These are phyloP conservation scores for Semotilus atromaculatus DNA, from an alignment of 2,797 vertebrate genomes.

Conservation along the genomic window DNA sequence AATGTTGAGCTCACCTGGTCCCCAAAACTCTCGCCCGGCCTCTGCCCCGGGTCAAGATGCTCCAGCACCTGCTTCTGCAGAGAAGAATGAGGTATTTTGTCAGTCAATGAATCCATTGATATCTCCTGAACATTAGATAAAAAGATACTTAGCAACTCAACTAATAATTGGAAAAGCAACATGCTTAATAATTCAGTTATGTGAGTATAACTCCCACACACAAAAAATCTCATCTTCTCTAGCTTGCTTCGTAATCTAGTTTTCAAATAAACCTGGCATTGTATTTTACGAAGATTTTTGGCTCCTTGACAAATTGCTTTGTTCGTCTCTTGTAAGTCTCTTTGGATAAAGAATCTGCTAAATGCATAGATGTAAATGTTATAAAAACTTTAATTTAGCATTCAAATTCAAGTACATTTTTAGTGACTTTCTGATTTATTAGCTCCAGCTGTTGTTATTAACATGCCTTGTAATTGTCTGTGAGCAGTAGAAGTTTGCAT, in stretches of 20 bases:
- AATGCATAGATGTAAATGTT: neutral
- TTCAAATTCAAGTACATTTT: neutral
- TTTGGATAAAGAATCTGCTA: neutral
- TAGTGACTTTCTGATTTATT: neutral
- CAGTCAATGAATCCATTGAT: conserved; percentile 18
- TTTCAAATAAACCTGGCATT: neutral
- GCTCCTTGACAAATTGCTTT: neutral
- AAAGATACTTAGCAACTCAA: neutral
- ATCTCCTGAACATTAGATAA: neutral
- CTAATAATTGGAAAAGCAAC: neutral
- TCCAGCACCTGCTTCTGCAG: conserved; percentile 71
- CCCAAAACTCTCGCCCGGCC: conserved; percentile 74
- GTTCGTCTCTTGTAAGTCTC: neutral
- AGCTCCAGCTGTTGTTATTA: neutral
- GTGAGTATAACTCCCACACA: neutral
- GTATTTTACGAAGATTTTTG: neutral
- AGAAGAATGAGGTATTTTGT: conserved; percentile 89
- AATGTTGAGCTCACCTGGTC: conserved; percentile 81
- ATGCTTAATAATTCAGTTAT: neutral
- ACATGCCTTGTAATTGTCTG: neutral
- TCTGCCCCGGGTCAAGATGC: conserved; percentile 86
- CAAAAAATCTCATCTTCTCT: neutral
- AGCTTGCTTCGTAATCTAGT: neutral
- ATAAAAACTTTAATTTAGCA: neutral
- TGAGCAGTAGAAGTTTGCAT: neutral